These are phyloP conservation scores for Avahi laniger DNA, from an alignment of 2,797 vertebrate species.

Conservation along the genomic window DNA sequence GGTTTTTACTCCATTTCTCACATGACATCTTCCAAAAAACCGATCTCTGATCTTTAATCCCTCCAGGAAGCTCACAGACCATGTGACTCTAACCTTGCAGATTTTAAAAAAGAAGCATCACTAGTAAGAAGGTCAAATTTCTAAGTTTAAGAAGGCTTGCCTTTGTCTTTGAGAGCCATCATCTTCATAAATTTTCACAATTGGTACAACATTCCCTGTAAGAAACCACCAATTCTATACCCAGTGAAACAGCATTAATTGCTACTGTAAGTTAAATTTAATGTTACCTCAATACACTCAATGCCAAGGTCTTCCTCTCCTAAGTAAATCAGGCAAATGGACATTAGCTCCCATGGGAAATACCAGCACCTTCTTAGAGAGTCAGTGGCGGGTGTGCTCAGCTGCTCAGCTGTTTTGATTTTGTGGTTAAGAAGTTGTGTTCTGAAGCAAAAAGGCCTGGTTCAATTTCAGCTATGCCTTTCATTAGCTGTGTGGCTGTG, in stretches of 20 bases:
- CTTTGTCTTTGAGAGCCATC: background rate
- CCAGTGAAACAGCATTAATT: background rate
- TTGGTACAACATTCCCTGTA: background rate
- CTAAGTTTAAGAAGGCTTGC: background rate
- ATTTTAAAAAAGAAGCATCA: background rate
- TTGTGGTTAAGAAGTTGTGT: background rate
- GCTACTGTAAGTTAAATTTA: background rate
- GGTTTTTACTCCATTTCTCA: background rate
- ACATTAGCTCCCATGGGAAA: background rate
- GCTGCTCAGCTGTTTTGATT: background rate
- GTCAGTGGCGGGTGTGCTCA: no score
- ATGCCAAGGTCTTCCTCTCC: background rate
- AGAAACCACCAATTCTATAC: background rate
- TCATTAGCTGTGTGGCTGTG: background rate
- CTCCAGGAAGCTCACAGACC: background rate
- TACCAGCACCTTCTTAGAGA: background rate
- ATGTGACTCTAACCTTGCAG: background rate
- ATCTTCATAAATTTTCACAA: background rate
- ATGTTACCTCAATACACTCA: background rate
- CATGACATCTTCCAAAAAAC: background rate
- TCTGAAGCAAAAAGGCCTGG: background rate
- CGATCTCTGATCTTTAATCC: background rate
- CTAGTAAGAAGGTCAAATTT: background rate
- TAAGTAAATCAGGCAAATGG: background rate
- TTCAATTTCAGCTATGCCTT: background rate